These are phyloP conservation scores for Lycaon pictus DNA, from an alignment of 2,113 vertebrate species.

Conservation along the genomic window DNA sequence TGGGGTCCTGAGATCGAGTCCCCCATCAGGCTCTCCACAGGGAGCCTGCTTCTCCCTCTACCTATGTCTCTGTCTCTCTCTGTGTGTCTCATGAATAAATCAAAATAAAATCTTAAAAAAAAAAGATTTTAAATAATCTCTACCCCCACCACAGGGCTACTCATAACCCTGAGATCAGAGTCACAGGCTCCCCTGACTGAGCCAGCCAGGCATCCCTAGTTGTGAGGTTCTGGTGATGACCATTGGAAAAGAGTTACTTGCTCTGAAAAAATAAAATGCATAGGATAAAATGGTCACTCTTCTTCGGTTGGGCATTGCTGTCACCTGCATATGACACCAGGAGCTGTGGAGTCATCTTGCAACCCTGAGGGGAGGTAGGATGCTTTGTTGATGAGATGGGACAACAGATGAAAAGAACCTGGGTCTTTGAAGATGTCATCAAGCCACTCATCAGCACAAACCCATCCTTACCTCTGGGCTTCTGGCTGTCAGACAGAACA, in stretches of 20 bases:
- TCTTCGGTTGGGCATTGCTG: not conserved
- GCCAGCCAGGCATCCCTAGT: not conserved
- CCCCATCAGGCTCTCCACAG: too few relatives aligned
- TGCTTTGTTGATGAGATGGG: not conserved
- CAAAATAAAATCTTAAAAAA: too few relatives aligned
- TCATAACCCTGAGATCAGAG: not conserved
- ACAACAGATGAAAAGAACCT: not conserved
- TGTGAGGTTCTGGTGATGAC: not conserved
- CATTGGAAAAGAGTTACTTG: not conserved
- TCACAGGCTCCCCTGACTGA: not conserved
- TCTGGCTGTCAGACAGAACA: not conserved
- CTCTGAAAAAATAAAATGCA: not conserved
- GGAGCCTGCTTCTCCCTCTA: too few relatives aligned
- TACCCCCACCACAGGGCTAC: not conserved
- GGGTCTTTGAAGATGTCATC: not conserved
- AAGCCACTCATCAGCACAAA: not conserved
- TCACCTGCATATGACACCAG: not conserved
- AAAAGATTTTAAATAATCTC: not conserved
- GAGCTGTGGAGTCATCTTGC: not conserved
- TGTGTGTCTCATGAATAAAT: too few relatives aligned
- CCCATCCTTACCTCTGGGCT: not conserved
- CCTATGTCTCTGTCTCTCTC: too few relatives aligned
- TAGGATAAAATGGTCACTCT: not conserved
- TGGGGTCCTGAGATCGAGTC: too few relatives aligned
- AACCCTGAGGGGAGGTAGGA: not conserved